Conservation (phyloP, 2,888 invertebrate genomes). For the Dasysyrphus tricinctus region DNA sequence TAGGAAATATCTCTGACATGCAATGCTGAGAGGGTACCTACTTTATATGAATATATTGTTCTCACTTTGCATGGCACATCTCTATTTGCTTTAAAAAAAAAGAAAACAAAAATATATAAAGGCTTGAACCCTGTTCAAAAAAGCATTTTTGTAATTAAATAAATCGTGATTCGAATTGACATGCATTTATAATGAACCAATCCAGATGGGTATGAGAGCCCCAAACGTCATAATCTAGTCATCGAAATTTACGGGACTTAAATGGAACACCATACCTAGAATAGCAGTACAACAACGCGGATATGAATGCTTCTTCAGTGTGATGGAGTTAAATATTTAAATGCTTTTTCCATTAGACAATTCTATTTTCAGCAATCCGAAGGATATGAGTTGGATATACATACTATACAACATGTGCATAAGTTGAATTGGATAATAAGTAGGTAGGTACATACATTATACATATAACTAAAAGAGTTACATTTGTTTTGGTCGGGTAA, state of each 20-base stretch:
- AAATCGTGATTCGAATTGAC: conserved; percentile 64
- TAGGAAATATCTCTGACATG: conserved; percentile 32
- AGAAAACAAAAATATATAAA: background rate
- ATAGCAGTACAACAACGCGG: background rate
- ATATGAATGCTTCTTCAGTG: conserved; percentile 53
- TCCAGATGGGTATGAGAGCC: conserved; percentile 5
- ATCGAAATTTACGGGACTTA: conserved; percentile 40
- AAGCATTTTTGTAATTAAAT: conserved; percentile 41
- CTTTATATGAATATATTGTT: conserved; percentile 8
- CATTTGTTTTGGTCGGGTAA: background rate
- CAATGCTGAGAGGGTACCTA: background rate
- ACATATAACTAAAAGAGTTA: background rate
- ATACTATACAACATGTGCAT: background rate
- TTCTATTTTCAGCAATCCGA: conserved; percentile 40
- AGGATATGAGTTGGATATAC: background rate
- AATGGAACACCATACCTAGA: conserved; percentile 47
- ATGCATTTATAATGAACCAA: conserved; percentile 32
- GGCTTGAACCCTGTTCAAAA: background rate
- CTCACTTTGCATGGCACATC: conserved; percentile 27
- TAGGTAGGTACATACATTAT: too few species aligned
- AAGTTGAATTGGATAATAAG: conserved; percentile 7
- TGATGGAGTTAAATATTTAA: conserved; percentile 57
- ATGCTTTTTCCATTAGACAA: conserved; percentile 51
- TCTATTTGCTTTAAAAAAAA: conserved; percentile 21
- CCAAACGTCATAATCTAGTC: conserved; percentile 2